phyloP scores from a whole-genome alignment of 2,797 vertebrate genomes.

The Sebastes wilsoni region DNA sequence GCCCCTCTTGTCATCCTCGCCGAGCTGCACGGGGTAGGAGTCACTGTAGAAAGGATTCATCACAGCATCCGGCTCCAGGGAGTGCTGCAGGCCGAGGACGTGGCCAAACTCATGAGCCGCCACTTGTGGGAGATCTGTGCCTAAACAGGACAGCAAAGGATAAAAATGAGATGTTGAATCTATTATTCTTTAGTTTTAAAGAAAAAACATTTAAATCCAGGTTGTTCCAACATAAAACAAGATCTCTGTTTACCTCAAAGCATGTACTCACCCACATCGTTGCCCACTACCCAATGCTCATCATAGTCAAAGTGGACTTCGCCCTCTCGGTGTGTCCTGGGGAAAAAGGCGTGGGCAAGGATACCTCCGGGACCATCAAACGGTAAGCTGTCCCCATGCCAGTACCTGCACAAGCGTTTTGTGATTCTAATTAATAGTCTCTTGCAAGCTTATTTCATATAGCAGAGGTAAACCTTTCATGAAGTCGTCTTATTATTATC shows the following conservation, averaged over 20 bases:
- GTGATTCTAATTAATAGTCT: no score
- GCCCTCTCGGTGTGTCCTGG: conserved; percentile 88
- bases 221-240: neutral
- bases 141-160: conserved; percentile 61
- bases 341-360: conserved; percentile 92
- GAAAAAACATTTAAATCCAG: neutral
- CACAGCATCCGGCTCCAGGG: conserved; percentile 86
- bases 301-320: conserved; percentile 95
- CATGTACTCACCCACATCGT: conserved; percentile 72
- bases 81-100: conserved; percentile 91
- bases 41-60: conserved; percentile 95
- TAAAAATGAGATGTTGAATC: neutral
- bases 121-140: conserved; percentile 93
- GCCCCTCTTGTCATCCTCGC: conserved; percentile 89
- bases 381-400: conserved; percentile 90
- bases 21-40: conserved; percentile 88
- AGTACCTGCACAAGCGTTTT: conserved; percentile 81
- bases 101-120: conserved; percentile 95
- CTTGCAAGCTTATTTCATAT: no score
- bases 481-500: no score
- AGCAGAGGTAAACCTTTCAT: no score
- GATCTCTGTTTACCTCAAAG: neutral
- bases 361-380: conserved; percentile 93
- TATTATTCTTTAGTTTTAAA: neutral
- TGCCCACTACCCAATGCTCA: conserved; percentile 90